Conservation (phyloP, 2,888 invertebrate species). For the Lapara coniferarum region DNA sequence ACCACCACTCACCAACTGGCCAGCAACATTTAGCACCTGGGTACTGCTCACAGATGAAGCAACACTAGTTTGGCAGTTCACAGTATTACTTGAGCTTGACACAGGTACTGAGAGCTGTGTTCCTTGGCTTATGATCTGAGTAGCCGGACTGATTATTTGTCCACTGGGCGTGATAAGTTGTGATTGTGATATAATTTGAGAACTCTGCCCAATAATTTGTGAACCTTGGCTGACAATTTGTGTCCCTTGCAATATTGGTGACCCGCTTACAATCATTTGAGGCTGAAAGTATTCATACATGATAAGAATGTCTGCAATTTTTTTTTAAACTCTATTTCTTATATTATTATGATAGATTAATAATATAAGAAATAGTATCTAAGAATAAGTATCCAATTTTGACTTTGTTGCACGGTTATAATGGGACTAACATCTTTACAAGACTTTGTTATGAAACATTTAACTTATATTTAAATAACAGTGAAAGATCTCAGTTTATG, state of each 20-base stretch:
- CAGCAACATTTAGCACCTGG: constrained; percentile 72
- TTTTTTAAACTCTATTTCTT: no score
- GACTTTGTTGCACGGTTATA: no score
- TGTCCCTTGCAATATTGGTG: constrained; percentile 72
- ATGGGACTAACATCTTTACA: no score
- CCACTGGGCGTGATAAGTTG: constrained; percentile 68
- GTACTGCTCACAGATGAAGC: constrained; percentile 59
- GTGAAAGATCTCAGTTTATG: no score
- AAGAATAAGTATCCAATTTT: neutral
- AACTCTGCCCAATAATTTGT: constrained; percentile 67
- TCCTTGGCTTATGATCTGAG: constrained; percentile 79
- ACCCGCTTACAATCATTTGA: constrained; percentile 75
- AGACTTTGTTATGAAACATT: no score
- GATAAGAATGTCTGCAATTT: neutral
- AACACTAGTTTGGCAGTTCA: constrained; percentile 58
- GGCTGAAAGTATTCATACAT: constrained; percentile 55
- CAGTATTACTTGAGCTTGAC: constrained; percentile 56
- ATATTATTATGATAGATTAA: no score
- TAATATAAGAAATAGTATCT: no score
- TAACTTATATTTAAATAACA: no score
- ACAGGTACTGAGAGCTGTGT: constrained; percentile 70
- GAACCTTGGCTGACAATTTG: constrained; percentile 76
- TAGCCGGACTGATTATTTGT: constrained; percentile 69
- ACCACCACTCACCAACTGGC: constrained; percentile 62
- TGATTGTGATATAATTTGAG: constrained; percentile 72